Evolutionary conservation across 2,113 vertebrate species (phyloP), one percentile per base, ranked within the genome.

Genomic region (Percina caprodes): DNA sequence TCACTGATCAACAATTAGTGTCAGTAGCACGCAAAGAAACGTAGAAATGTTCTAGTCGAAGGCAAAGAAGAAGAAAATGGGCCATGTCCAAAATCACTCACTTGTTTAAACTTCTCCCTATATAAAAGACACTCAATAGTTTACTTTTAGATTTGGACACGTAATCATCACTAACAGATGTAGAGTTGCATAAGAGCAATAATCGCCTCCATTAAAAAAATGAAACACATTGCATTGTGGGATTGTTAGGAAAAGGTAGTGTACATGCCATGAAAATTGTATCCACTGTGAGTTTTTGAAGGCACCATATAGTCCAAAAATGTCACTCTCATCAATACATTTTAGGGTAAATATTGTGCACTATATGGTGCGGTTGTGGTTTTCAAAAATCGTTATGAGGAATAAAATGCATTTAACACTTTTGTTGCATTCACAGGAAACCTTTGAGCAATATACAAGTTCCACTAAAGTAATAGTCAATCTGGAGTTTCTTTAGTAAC

Each of bases 1-100:
- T 48, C 54, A 15, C 15, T 23, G 55, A 56, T 42, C 0, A 2
- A 69, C 75, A 69, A 52, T 26, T 78, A 68, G 79, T 74, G 74
- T 51, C 58, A 52, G 69, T 24, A 72, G 21, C 19, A 33, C 12
- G 13, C 26, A 18, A 54, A 69, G 14, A 56, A 46, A 73, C 6
- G 0, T 10, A 51, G 35, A 26, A 21, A 39, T 49, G 16, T 21
- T 5, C 33, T 11, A 35, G 23, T 63, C 30, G 61, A 70, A 59
- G 15, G 19, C 33, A 46, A 3, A 1, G 30, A n/a, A 74, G 63
- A 61, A 73, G 24, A 63, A 69, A 16, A 24, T 6, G 48, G 21
- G 39, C 24, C 18, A 52, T 4, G 14, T 56, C 24, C 19, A 30
- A 49, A 48, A 7, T 48, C 62, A 18, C 35, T n/a, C 35, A 33